Base-by-base conservation (phyloP, 2,797 vertebrate species). In the Spatula clypeata region DNA sequence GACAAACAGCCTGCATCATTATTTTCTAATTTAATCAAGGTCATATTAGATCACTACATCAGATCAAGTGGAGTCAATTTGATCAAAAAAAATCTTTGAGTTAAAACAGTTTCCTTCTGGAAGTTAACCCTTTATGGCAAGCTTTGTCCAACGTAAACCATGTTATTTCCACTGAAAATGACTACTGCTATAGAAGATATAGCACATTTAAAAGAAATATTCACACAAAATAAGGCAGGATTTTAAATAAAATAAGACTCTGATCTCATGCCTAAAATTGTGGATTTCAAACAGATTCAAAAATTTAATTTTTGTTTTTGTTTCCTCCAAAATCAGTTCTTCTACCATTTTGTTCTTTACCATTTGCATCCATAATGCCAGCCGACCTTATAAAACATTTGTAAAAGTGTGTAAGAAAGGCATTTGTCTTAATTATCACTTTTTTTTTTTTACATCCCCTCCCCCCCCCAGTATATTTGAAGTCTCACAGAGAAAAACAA, bases 21-120 rank as follows among this genome's bases (percentile, higher is more conserved):
- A 71, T 94, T 94, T 94, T 81, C 62, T 91, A 88, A 93, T 94
- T 88, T 92, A 94, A 96, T 94, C 88, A 86, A 94, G 83, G 82
- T 76, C 86, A 40, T 70, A 81, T 90, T 93, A 95, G 91, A 91
- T 90, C 76, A 84, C 82, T 96, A 86, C 76, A 85, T 81, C 86
- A 91, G 93, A 94, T 91, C 90, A 96, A 86, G 55, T 49, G 91
- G 60, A 86, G 73, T 94, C 91, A 92, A 86, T 90, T 24, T 79
- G 70, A 85, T 91, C 0, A n/a, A 29, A 69, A 67, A 67, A 74
- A 38, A 54, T 8, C 55, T 55, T 51, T 90, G 42, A 90, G 47
- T 61, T 81, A 90, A 91, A 90, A 38, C 79, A 93, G 70, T 72
- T 91, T 73, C 47, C 66, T 90, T 86, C 76, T 90, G 70, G 66